Evolutionary conservation across 1,140 invertebrate genomes (phyloP).

Genomic region (Eupeodes corollae): DNA sequence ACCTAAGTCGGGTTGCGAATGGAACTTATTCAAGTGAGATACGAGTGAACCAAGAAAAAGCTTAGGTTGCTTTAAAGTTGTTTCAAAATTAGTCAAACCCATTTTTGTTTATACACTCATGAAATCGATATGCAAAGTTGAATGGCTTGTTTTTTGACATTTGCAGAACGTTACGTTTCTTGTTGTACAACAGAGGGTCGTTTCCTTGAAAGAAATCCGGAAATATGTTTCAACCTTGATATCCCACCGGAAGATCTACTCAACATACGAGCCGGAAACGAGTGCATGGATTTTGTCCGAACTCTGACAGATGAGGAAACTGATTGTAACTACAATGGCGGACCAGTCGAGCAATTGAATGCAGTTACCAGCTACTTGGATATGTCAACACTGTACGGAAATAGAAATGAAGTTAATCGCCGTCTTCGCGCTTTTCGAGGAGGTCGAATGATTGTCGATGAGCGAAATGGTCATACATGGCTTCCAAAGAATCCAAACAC

Average conservation of each 20-base stretch:
- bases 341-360: constrained; percentile 66
- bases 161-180: constrained; percentile 10
- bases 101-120: no score
- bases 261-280: constrained; percentile 52
- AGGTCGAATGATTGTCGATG: constrained; percentile 51
- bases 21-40: constrained; percentile 54
- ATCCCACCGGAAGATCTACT: constrained; percentile 73
- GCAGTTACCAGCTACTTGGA: constrained; percentile 77
- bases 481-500: constrained; percentile 55
- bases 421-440: constrained; percentile 52
- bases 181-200: constrained; percentile 61
- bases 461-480: constrained; percentile 53
- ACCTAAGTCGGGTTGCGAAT: constrained; percentile 60
- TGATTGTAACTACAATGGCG: constrained; percentile 45
- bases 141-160: no score
- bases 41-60: no score
- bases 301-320: constrained; percentile 59
- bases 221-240: constrained; percentile 71
- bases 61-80: no score
- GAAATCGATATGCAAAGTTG: no score
- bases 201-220: constrained; percentile 35
- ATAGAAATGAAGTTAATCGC: constrained; percentile 48
- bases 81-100: no score
- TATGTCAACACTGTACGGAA: constrained; percentile 75
- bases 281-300: constrained; percentile 78